These are phyloP conservation scores for Mesoligia furuncula DNA, from an alignment of 2,888 invertebrate genomes.

Conservation along the genomic window DNA sequence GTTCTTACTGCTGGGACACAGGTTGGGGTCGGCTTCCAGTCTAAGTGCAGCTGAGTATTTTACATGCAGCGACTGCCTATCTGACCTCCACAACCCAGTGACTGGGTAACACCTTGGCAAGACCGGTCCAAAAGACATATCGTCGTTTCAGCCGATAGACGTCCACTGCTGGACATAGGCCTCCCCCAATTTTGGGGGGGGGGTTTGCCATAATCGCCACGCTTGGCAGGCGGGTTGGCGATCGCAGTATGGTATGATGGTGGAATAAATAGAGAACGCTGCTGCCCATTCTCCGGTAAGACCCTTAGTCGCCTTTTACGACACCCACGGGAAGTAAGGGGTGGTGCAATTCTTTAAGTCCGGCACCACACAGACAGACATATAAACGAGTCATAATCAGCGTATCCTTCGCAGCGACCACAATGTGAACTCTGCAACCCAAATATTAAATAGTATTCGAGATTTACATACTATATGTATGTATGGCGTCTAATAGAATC, in stretches of 20 bases:
- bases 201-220: too few relatives aligned
- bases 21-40: background rate
- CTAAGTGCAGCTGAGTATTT: background rate
- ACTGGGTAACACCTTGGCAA: background rate
- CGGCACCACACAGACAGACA: too few relatives aligned
- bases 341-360: too few relatives aligned
- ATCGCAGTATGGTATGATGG: too few relatives aligned
- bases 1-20: background rate
- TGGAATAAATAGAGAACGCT: too few relatives aligned
- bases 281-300: too few relatives aligned
- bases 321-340: too few relatives aligned
- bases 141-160: too few relatives aligned
- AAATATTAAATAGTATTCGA: background rate
- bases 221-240: too few relatives aligned
- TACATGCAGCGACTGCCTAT: background rate
- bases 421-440: background rate
- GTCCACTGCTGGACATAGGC: too few relatives aligned
- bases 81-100: background rate
- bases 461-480: slow-evolving; percentile 16
- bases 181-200: too few relatives aligned
- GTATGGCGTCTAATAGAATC: slow-evolving; percentile 1
- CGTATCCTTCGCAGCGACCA: background rate
- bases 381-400: background rate
- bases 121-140: background rate
- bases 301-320: too few relatives aligned